phyloP scores from a whole-genome alignment of 2,797 vertebrate species.

The Cheirogaleus major region DNA sequence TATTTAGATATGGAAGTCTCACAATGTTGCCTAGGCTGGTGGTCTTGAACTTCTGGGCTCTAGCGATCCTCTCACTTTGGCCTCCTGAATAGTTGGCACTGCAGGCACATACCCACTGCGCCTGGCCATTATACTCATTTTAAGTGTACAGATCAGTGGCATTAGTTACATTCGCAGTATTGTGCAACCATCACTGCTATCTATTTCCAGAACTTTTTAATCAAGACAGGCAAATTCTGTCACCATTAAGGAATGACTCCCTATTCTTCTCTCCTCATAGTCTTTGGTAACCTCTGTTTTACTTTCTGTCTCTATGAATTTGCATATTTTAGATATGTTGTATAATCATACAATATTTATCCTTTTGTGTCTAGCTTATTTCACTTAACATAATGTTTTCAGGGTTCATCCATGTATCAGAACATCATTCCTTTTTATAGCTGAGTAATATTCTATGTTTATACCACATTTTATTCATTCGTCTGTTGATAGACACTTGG shows the following conservation, averaged over 20 bases:
- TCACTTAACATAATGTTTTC: conserved; percentile 19
- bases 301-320: neutral
- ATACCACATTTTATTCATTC: neutral
- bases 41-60: neutral
- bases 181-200: neutral
- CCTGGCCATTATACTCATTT: neutral
- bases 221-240: neutral
- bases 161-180: neutral
- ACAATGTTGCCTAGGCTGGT: too few species aligned
- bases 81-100: neutral
- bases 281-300: neutral
- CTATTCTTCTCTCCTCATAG: neutral
- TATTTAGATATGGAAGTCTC: too few species aligned
- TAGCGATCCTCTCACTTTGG: neutral
- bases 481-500: neutral
- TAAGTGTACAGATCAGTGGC: neutral
- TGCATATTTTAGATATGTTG: neutral
- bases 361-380: neutral
- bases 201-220: neutral
- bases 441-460: neutral
- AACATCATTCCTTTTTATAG: conserved; percentile 9
- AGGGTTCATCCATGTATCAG: neutral
- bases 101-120: neutral
- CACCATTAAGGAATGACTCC: neutral
- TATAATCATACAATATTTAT: neutral